phyloP scores from a whole-genome alignment of 2,797 vertebrate species.

The Momotus momota region DNA sequence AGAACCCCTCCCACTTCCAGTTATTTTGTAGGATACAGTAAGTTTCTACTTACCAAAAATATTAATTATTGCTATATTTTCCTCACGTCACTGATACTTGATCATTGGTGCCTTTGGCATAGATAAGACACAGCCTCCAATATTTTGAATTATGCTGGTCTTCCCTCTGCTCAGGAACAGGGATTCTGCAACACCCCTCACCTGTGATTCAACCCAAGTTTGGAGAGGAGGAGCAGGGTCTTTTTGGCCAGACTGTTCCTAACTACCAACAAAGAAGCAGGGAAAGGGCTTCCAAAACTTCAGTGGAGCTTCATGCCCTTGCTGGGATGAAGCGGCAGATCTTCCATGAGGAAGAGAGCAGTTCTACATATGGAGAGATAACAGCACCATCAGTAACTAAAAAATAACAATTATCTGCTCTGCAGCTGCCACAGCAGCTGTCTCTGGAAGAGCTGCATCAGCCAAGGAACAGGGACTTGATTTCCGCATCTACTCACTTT shows the following conservation, averaged over 20 bases:
- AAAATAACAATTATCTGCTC: accelerated
- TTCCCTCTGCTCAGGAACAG: background rate
- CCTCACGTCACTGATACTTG: background rate
- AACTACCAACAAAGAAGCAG: background rate
- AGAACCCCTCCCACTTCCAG: background rate
- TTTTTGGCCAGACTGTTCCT: background rate
- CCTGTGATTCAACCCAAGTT: background rate
- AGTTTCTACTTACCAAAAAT: background rate
- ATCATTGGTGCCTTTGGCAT: background rate
- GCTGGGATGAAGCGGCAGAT: background rate
- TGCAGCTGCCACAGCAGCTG: background rate
- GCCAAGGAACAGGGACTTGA: background rate
- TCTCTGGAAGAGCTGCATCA: background rate
- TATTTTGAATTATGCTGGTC: background rate
- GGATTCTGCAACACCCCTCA: background rate
- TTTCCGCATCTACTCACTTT: background rate
- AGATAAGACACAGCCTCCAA: background rate
- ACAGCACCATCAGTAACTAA: background rate
- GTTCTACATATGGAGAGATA: background rate
- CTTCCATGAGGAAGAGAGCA: background rate
- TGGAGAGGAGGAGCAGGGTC: background rate
- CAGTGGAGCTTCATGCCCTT: background rate
- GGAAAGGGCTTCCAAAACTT: background rate
- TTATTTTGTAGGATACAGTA: background rate
- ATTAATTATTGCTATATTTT: background rate